Base-by-base conservation (phyloP, 2,797 vertebrate species). In the Aplochiton taeniatus region DNA sequence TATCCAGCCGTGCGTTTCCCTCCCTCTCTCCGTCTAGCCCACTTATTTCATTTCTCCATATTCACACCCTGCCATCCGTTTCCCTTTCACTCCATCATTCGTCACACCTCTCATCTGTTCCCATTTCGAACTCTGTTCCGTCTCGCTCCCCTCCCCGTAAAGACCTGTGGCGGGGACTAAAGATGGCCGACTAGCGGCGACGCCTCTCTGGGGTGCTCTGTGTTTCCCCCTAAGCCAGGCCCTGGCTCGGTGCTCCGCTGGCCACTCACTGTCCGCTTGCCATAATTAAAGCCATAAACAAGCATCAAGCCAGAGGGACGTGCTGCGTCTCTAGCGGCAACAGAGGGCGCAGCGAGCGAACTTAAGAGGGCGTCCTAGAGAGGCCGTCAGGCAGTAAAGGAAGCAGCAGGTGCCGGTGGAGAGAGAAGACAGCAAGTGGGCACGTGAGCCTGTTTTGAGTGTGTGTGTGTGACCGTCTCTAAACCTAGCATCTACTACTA, bases 281-380 rank as follows among this genome's bases (percentile, higher is more conserved):
- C 20, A 52, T 56, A 76, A 72, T 76, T 68, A 71, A 65, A 68
- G 59, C 65, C 57, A 64, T 68, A 68, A 62, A 66, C 66, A 43
- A 52, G 42, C 61, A 46, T 59, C 45, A 65, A 46, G 60, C 42
- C 52, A 14, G 44, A 46, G 58, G 17, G 16, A 45, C 11, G 45
- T 13, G 17, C 58, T 18, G 44, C 1, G 44, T 5, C 44, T 8
- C 4, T 17, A 9, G 12, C n/a, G 4, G 16, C 43, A 4, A 19
- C 2, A 7, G 11, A 4, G 9, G 11, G 11, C n/a, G 41, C n/a
- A 2, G 9, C 8, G 44, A 16, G 42, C 44, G 43, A 10, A 58
- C 9, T 16, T 16, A 10, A 53, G 19, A 19, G 52, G 17, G 51
- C 14, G 11, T 48, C 14, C 4, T 48, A 4, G 47, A 48, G 47